phyloP scores from a whole-genome alignment of 2,888 invertebrate species.

The Leptopilina myrica region DNA sequence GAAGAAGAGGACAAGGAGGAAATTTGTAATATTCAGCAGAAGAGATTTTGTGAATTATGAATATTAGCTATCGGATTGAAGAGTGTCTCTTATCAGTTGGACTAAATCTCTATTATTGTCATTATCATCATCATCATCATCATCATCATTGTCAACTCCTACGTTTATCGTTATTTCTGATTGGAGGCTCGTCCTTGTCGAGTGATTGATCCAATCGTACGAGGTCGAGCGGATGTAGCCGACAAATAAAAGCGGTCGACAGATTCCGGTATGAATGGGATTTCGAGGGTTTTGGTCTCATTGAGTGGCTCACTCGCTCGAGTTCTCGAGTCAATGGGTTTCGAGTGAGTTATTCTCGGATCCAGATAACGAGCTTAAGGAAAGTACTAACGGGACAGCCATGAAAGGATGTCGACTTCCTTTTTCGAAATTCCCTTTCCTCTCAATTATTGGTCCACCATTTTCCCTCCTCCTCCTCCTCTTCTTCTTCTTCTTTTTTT shows the following conservation, averaged over 20 bases:
- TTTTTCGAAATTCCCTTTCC: neutral
- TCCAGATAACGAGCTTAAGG: slow-evolving; percentile 53
- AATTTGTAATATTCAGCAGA: neutral
- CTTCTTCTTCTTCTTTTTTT: no score
- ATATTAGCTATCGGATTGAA: slow-evolving; percentile 8
- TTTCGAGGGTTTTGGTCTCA: slow-evolving; percentile 55
- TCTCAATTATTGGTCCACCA: slow-evolving; percentile 3
- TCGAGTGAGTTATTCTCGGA: slow-evolving; percentile 57
- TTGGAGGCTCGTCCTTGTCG: slow-evolving; percentile 52
- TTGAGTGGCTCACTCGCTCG: slow-evolving; percentile 39
- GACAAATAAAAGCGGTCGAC: slow-evolving; percentile 39
- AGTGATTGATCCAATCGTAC: slow-evolving; percentile 43
- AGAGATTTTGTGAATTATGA: neutral
- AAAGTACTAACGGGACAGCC: slow-evolving; percentile 35
- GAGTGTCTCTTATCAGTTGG: slow-evolving; percentile 19
- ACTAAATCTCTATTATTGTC: slow-evolving; percentile 22
- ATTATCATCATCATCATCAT: neutral
- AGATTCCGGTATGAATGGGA: slow-evolving; percentile 51
- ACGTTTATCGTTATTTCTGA: slow-evolving; percentile 50
- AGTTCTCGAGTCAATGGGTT: slow-evolving; percentile 50
- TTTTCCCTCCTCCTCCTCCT: no score
- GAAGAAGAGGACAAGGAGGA: no score
- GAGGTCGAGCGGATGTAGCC: slow-evolving; percentile 41
- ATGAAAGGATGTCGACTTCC: slow-evolving; percentile 23
- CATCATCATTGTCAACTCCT: slow-evolving; percentile 19